Evolutionary conservation across 1,140 invertebrate genomes (phyloP), one percentile per base, ranked within the genome.

Genomic region (Eupeodes corollae): DNA sequence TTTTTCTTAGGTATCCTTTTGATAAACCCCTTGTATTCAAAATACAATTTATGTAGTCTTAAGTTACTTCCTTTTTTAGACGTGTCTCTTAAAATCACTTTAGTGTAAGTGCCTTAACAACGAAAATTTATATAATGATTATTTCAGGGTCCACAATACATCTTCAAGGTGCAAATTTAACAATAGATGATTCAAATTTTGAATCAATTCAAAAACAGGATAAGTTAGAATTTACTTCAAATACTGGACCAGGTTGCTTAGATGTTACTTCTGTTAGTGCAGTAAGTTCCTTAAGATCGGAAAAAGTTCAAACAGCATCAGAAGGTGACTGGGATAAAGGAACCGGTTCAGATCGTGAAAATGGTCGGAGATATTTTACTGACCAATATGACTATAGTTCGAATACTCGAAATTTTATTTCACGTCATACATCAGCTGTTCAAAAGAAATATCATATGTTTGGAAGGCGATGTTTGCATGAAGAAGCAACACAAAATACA

Each of bases 371-470:
- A 41, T 89, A 89, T 68, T 84, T 85, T 56, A 76, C 77, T 16
- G 73, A 83, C 54, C 82, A 84, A 11, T 88, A 87, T 57, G 84
- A 86, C 54, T 85, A 82, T 52, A 79, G 76, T 50, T 83, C 82
- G 55, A 69, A 75, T 31, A 67, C 57, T 56, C 70, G 63, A 8
- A 37, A 18, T n/a, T 26, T 26, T 26, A 26, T 26, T 26, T 26
- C 63, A 6, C 68, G 72, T 21, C 67, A 79, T 56, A 72, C 83
- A 53, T 75, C 83, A 34, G 79, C 88, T 14, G 83, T 87, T 1
- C 87, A 91, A 64, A 91, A 92, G 71, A 92, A 91, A 67, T 87
- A 91, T 67, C 88, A 91, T 54, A 82, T 91, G 79, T 92, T 88
- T 63, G 89, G 87, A 13, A 91, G 90, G 60, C 68, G 88, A 53